phyloP scores from a whole-genome alignment of 2,888 invertebrate genomes.

The Brachypalpus laphriformis region DNA sequence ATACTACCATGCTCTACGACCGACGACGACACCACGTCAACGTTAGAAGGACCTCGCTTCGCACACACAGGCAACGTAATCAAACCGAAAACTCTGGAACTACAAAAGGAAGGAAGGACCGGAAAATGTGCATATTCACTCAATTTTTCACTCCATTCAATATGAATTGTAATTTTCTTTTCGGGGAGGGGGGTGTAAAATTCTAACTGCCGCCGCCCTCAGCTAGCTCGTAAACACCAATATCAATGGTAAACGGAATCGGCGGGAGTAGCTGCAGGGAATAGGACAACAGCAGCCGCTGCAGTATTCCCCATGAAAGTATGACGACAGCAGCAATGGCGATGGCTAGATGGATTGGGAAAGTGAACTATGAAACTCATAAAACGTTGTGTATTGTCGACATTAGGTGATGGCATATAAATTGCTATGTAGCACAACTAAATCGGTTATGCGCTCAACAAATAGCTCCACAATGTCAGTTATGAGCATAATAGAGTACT shows the following conservation, averaged over 20 bases:
- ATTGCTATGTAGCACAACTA: constrained; percentile 55
- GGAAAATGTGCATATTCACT: constrained; percentile 74
- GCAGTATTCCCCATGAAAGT: constrained; percentile 10
- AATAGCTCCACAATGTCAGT: constrained; percentile 52
- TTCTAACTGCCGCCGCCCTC: not conserved
- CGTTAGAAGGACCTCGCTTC: not conserved
- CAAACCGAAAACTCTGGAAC: constrained; percentile 31
- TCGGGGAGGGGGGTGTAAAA: not conserved
- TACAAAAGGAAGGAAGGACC: constrained; percentile 63
- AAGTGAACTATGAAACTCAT: constrained; percentile 43
- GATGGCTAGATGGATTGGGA: constrained; percentile 60
- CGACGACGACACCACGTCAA: constrained; percentile 27
- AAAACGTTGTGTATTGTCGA: constrained; percentile 57
- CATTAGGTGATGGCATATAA: constrained; percentile 69
- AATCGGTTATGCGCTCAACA: constrained; percentile 60
- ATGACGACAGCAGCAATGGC: constrained; percentile 8
- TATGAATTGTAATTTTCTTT: constrained; percentile 72
- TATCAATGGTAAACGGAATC: constrained; percentile 45
- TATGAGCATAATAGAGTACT: constrained; percentile 35
- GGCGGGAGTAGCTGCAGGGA: constrained; percentile 46
- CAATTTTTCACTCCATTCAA: constrained; percentile 74
- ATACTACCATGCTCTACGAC: too few relatives aligned
- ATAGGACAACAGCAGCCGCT: constrained; percentile 31
- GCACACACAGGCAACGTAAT: not conserved
- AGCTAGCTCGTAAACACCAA: constrained; percentile 47